Percentiles rank a stretch among this genome's conserved stretches.
Conservation (phyloP, 2,888 invertebrate species). For the Podotricha telesiphe region DNA sequence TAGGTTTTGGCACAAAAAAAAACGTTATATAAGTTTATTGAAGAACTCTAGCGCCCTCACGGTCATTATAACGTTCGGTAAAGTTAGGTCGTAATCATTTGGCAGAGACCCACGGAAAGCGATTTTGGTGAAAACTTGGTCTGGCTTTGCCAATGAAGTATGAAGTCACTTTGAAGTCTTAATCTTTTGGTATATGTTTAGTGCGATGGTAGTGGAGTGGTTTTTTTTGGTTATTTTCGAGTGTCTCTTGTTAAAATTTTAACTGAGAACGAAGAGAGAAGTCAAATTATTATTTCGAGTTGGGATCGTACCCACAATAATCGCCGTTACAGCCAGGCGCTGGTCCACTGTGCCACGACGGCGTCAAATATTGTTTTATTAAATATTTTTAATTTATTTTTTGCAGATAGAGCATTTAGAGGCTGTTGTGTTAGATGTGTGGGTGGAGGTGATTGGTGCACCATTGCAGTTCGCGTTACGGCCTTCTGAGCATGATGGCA, state of each 20-base stretch:
- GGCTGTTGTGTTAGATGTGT: conserved; percentile 65
- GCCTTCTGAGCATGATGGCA: conserved; percentile 9
- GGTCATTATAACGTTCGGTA: not conserved
- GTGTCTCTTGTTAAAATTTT: too few species aligned
- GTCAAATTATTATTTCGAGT: too few species aligned
- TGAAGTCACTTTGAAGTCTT: not conserved
- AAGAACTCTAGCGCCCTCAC: not conserved
- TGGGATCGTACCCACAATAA: too few species aligned
- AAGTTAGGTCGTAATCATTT: not conserved
- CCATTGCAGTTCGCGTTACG: conserved; percentile 58
- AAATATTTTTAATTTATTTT: not conserved
- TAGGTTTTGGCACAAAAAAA: conserved; percentile 1
- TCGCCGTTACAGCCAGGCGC: too few species aligned
- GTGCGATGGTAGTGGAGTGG: too few species aligned
- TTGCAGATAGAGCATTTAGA: conserved; percentile 53
- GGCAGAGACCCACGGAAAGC: too few species aligned
- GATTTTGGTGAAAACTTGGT: not conserved
- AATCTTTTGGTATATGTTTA: too few species aligned
- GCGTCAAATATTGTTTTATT: too few species aligned
- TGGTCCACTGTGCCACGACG: too few species aligned
- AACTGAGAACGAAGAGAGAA: too few species aligned
- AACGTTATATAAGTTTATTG: not conserved
- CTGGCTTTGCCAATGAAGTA: not conserved
- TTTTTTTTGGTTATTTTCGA: too few species aligned
- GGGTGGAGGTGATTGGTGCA: conserved; percentile 61